Evolutionary conservation across 2,797 vertebrate species (phyloP).

Genomic region (Oryzias sinensis): DNA sequence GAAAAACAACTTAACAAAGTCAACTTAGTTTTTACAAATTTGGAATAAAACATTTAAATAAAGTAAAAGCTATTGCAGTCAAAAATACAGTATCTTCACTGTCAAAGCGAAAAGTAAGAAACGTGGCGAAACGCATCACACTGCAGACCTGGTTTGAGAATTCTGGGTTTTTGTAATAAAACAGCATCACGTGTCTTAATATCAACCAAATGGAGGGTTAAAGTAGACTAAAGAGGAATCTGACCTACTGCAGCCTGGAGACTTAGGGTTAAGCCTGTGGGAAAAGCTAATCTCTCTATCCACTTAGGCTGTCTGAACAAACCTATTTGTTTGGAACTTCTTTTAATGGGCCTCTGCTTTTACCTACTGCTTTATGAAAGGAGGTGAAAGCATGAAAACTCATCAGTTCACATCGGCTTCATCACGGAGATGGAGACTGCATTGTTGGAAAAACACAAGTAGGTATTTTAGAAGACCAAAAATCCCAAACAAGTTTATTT

Average conservation of each 20-base stretch:
- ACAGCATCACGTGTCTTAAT: constrained; percentile 19
- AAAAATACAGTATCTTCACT: too few relatives aligned
- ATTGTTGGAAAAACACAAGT: too few relatives aligned
- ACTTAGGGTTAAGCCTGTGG: constrained; percentile 57
- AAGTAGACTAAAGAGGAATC: constrained; percentile 30
- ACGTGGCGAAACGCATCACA: too few relatives aligned
- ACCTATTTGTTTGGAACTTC: constrained; percentile 44
- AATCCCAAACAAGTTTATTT: too few relatives aligned
- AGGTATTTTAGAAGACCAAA: too few relatives aligned
- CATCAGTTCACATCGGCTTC: too few relatives aligned
- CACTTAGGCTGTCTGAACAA: constrained; percentile 65
- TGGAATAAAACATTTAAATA: too few relatives aligned
- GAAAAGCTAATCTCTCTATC: constrained; percentile 66
- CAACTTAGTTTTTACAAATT: too few relatives aligned
- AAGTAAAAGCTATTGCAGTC: too few relatives aligned
- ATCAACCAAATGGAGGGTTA: constrained; percentile 7
- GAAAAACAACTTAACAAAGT: too few relatives aligned
- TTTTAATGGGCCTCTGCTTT: constrained; percentile 11
- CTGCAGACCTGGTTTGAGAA: background rate
- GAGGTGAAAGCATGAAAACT: too few relatives aligned
- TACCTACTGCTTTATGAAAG: background rate
- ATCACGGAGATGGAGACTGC: too few relatives aligned
- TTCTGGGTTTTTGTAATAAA: constrained; percentile 26
- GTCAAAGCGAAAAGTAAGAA: background rate
- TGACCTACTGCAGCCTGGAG: constrained; percentile 47